A percentile compares a stretch with the other conserved stretches of the same genome.
Conservation (phyloP, 2,797 vertebrate genomes). For the Thripadectes ignobilis region DNA sequence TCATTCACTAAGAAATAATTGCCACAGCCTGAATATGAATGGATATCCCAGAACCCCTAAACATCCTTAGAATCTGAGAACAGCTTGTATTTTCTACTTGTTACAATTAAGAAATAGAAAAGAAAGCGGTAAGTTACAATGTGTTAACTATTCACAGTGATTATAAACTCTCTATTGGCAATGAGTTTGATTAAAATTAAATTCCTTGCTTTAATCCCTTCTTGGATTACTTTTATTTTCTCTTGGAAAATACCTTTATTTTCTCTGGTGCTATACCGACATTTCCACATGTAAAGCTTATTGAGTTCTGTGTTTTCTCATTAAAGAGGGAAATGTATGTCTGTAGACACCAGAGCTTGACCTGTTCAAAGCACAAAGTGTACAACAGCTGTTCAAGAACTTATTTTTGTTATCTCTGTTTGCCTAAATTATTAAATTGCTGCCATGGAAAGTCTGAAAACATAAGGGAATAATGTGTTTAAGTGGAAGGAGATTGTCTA, state of each 20-base stretch:
- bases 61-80: neutral
- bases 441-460: constrained; percentile 40
- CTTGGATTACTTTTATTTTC: constrained; percentile 33
- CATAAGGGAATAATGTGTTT: constrained; percentile 44
- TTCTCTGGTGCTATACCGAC: neutral
- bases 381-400: constrained; percentile 44
- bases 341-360: neutral
- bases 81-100: neutral
- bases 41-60: neutral
- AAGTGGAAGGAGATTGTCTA: constrained; percentile 22
- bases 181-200: constrained; percentile 25
- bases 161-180: constrained; percentile 12
- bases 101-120: constrained; percentile 12
- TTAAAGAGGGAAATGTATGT: constrained; percentile 27
- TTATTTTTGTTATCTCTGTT: constrained; percentile 53
- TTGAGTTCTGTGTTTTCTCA: constrained; percentile 42
- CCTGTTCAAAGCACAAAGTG: constrained; percentile 38
- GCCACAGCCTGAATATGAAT: neutral
- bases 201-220: constrained; percentile 8
- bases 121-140: neutral
- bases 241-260: constrained; percentile 34
- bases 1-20: neutral
- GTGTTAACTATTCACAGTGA: constrained; percentile 13
- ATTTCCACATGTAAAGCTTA: constrained; percentile 24
- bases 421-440: constrained; percentile 57